Evolutionary conservation across 2,888 invertebrate species (phyloP).

Genomic region (Thysanoteuthis rhombus): DNA sequence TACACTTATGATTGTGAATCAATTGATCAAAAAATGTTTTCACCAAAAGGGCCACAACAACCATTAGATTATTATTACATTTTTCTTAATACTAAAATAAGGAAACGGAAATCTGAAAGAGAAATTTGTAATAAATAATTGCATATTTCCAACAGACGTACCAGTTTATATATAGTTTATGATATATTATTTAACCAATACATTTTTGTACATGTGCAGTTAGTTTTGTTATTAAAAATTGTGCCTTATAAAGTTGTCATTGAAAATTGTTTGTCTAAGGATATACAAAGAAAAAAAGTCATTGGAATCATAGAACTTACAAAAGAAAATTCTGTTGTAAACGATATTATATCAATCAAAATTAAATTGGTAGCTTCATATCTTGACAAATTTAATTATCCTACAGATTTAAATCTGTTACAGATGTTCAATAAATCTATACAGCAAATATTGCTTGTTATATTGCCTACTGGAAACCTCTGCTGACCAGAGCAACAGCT

Average conservation of each 20-base stretch:
- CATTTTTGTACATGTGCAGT: background rate
- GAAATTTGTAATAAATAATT: background rate
- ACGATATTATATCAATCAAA: background rate
- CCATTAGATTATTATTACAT: too few relatives aligned
- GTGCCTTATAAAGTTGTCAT: background rate
- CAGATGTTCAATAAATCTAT: slow-evolving; percentile 12
- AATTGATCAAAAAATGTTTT: too few relatives aligned
- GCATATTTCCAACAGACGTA: background rate
- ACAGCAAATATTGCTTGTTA: background rate
- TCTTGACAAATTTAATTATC: slow-evolving; percentile 12
- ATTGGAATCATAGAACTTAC: background rate
- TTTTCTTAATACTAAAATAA: background rate
- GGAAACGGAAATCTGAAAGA: background rate
- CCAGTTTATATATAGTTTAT: background rate
- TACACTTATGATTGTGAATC: too few relatives aligned
- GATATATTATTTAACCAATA: background rate
- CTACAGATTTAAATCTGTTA: background rate
- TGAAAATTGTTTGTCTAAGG: background rate
- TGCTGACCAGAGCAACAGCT: background rate
- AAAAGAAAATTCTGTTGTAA: slow-evolving; percentile 12
- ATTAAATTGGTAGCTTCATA: background rate
- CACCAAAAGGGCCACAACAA: too few relatives aligned
- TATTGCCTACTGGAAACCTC: background rate
- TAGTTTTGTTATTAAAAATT: background rate
- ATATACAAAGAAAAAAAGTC: background rate